Base-by-base conservation (phyloP, 1,140 invertebrate species). In the Calephelis virginiensis region DNA sequence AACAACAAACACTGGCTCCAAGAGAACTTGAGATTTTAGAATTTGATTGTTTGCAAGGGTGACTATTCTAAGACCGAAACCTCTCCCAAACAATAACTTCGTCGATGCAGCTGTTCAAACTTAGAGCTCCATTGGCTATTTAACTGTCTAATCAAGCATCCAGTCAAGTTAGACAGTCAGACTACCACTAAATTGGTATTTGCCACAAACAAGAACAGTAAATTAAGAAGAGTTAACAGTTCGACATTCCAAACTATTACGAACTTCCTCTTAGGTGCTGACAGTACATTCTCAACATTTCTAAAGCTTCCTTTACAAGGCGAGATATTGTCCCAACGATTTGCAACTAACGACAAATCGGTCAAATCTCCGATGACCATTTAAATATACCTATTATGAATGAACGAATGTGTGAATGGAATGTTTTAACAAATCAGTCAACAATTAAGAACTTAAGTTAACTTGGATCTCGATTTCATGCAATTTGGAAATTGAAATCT, bases 141-240 rank as follows among this genome's bases (percentile, higher is more conserved):
- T 77, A 80, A 74, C 67, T 60, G 68, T 72, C 70, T 75, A 72
- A 77, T 83, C 73, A 76, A 76, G 73, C 77, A 72, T 61, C 70
- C 56, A 70, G 64, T 71, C 72, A 81, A 85, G 72, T 82, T 82
- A 77, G 71, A 68, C 68, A 78, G 78, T 73, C 74, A 68, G 71
- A 82, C 82, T 80, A 83, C 77, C 77, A 81, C 72, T 76, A 85
- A 88, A 86, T 86, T 85, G 79, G 71, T 86, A 82, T 88, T 86
- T 86, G 82, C 83, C 85, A 70, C 83, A 85, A 89, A 89, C 85
- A 88, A 88, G 85, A 79, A 75, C 74, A 75, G 73, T 82, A 86
- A 87, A 85, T 85, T 85, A 86, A 89, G 83, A 85, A 81, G 78
- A 81, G 77, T 76, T 76, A 78, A 83, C 78, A 78, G 71, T 80